Conservation (phyloP, 2,888 invertebrate species). For the Galerucella nymphaeae region DNA sequence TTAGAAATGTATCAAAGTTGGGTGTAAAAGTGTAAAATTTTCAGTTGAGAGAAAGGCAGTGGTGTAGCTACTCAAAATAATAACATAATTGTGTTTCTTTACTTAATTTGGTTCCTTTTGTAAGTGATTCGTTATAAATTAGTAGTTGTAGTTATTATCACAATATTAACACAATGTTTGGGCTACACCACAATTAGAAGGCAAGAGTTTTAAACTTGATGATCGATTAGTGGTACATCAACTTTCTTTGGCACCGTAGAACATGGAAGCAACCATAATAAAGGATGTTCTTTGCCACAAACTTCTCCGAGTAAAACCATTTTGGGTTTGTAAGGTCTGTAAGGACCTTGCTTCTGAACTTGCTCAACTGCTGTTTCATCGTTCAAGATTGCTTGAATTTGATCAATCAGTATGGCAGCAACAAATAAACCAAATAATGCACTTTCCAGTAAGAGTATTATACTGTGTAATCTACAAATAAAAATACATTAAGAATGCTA, state of each 20-base stretch:
- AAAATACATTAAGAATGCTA: not conserved
- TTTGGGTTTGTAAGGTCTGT: constrained; percentile 72
- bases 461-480: constrained; percentile 79
- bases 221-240: constrained; percentile 61
- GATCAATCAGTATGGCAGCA: constrained; percentile 86
- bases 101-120: not conserved
- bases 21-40: constrained; percentile 15
- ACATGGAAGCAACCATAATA: constrained; percentile 80
- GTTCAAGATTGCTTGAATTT: constrained; percentile 83
- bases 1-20: constrained; percentile 23
- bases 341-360: constrained; percentile 75
- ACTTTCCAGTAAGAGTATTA: constrained; percentile 83
- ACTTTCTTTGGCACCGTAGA: constrained; percentile 63
- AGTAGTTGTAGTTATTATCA: not conserved
- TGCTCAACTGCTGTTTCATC: constrained; percentile 89
- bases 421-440: constrained; percentile 90
- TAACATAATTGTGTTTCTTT: too few species aligned
- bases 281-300: constrained; percentile 71
- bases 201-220: constrained; percentile 58
- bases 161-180: not conserved
- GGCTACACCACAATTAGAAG: constrained; percentile 17
- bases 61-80: not conserved
- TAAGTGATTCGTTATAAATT: not conserved
- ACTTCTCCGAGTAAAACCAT: constrained; percentile 77
- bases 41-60: constrained; percentile 1